A percentile compares a stretch with the other conserved stretches of the same genome.
These are phyloP conservation scores for Plebejus melissa DNA, from an alignment of 2,888 invertebrate species.

Conservation along the genomic window DNA sequence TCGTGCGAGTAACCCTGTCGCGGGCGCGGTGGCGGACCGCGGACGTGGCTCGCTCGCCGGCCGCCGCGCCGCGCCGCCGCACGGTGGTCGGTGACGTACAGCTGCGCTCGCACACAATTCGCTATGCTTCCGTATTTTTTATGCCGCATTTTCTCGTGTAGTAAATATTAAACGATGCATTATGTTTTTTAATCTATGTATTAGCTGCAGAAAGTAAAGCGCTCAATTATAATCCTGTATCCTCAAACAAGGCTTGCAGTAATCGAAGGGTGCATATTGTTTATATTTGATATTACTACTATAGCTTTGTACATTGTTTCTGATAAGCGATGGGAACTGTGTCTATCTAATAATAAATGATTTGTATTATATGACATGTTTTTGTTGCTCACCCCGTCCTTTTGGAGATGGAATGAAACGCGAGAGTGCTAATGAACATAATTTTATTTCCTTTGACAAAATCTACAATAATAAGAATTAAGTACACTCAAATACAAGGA, in stretches of 20 bases:
- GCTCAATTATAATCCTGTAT: constrained; percentile 75
- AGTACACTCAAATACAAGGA: constrained; percentile 78
- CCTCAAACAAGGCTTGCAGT: constrained; percentile 77
- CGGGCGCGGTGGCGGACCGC: constrained; percentile 2
- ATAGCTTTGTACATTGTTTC: constrained; percentile 86
- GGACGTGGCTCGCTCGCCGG: constrained; percentile 6
- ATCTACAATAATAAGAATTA: constrained; percentile 75
- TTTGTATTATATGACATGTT: constrained; percentile 80
- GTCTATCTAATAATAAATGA: constrained; percentile 85
- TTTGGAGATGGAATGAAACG: constrained; percentile 41
- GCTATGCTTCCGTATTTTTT: constrained; percentile 73
- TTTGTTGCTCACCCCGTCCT: constrained; percentile 45
- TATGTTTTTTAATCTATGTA: constrained; percentile 69
- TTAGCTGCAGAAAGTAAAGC: constrained; percentile 75
- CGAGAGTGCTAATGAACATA: constrained; percentile 70
- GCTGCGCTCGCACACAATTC: constrained; percentile 46
- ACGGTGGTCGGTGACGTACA: constrained; percentile 28
- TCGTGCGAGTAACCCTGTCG: constrained; percentile 66
- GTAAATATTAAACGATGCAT: constrained; percentile 74
- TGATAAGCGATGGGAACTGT: constrained; percentile 85
- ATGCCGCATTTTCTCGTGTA: constrained; percentile 73
- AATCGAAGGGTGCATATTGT: constrained; percentile 79
- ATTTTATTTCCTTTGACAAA: constrained; percentile 76
- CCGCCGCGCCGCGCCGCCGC: not conserved
- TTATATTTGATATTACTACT: constrained; percentile 81